phyloP scores from a whole-genome alignment of 2,888 invertebrate genomes.

The Imbricaverruca yamaguchii region DNA sequence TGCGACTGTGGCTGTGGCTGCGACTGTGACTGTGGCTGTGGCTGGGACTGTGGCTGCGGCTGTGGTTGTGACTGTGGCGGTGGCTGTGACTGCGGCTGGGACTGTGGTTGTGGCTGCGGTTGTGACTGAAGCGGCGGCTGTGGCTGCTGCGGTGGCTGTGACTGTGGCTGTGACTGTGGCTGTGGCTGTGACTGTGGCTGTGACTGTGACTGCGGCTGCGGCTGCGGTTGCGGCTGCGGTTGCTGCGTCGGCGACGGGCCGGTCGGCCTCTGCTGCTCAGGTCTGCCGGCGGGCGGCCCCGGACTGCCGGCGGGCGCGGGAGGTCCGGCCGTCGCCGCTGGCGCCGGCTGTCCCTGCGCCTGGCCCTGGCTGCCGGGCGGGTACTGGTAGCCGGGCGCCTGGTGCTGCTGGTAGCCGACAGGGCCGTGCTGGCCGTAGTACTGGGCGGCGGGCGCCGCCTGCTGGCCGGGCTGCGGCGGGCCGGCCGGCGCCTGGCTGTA shows the following conservation, averaged over 20 bases:
- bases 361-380: background rate
- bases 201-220: background rate
- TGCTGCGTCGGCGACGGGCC: background rate
- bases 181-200: background rate
- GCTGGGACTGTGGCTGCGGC: background rate
- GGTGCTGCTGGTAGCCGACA: conserved; percentile 13
- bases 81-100: background rate
- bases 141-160: background rate
- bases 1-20: background rate
- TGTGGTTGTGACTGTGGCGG: background rate
- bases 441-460: background rate
- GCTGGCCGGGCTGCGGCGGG: conserved; percentile 1
- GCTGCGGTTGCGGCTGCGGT: background rate
- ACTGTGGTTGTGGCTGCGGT: background rate
- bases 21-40: background rate
- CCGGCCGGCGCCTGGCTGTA: conserved; percentile 9
- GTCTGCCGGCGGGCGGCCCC: background rate
- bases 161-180: too few relatives aligned
- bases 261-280: background rate
- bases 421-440: conserved; percentile 8
- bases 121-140: background rate
- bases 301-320: background rate
- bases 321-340: background rate
- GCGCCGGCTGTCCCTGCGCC: background rate
- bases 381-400: background rate